Evolutionary conservation across 2,888 invertebrate species (phyloP).

Genomic region (Heliconius sara): DNA sequence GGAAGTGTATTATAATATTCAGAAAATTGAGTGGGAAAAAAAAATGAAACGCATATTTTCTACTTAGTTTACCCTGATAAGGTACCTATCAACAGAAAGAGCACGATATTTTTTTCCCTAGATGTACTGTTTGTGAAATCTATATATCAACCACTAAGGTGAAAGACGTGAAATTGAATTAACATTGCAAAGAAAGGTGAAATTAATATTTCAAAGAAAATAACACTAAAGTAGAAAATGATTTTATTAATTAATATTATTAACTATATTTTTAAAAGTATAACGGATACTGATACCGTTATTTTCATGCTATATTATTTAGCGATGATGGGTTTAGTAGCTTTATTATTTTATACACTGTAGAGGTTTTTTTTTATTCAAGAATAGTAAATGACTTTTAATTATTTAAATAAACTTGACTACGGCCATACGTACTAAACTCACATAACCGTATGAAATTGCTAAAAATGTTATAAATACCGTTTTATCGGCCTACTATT

Average conservation of each 20-base stretch:
- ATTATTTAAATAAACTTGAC: conserved; percentile 13
- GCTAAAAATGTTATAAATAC: conserved; percentile 34
- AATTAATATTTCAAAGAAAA: neutral
- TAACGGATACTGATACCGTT: neutral
- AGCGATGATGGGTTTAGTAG: neutral
- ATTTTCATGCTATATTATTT: neutral
- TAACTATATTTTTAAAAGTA: neutral
- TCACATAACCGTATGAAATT: conserved; percentile 30
- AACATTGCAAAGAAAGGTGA: neutral
- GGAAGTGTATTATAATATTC: no score
- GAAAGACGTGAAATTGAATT: neutral
- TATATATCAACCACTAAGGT: no score
- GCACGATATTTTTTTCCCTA: no score
- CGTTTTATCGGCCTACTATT: conserved; percentile 35
- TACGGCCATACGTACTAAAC: neutral
- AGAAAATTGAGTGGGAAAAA: no score
- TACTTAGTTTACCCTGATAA: no score
- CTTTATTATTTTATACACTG: neutral
- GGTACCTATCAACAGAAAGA: no score
- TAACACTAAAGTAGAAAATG: neutral
- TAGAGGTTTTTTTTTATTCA: neutral
- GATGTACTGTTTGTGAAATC: no score
- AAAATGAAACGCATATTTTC: no score
- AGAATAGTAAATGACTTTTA: neutral
- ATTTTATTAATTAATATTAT: neutral